Percentiles rank a stretch among this genome's conserved stretches.
Evolutionary conservation across 1,140 invertebrate species (phyloP).

Genomic region (Leptinotarsa defecta): DNA sequence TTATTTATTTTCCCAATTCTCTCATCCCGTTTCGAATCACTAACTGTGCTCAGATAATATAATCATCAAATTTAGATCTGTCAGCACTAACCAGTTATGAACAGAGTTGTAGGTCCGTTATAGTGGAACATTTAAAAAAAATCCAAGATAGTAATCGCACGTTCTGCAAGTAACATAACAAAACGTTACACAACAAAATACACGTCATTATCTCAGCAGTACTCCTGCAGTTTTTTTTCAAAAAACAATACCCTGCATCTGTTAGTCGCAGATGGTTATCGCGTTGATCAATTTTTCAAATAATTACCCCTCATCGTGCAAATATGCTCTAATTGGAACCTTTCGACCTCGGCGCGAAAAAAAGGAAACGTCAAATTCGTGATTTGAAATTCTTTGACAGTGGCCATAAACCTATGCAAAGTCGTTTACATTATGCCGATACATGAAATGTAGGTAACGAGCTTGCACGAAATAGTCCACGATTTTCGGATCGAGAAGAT

Average conservation of each 20-base stretch:
- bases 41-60: no score
- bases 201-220: slow-evolving; percentile 10
- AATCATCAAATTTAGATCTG: no score
- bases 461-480: not conserved
- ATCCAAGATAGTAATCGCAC: not conserved
- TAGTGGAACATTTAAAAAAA: no score
- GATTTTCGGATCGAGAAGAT: slow-evolving; percentile 1
- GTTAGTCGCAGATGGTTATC: not conserved
- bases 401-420: slow-evolving; percentile 31
- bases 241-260: not conserved
- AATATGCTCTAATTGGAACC: slow-evolving; percentile 26
- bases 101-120: no score
- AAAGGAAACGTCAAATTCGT: slow-evolving; percentile 35
- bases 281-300: slow-evolving; percentile 20
- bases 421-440: slow-evolving; percentile 21
- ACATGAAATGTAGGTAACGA: slow-evolving; percentile 27
- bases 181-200: slow-evolving; percentile 1
- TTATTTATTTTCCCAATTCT: no score
- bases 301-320: slow-evolving; percentile 21
- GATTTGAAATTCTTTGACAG: slow-evolving; percentile 26
- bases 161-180: no score
- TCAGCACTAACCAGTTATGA: no score
- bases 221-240: not conserved
- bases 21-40: no score
- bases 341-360: slow-evolving; percentile 13